A percentile compares a stretch with the other conserved stretches of the same genome.
These are phyloP conservation scores for Iphiclides podalirius DNA, from an alignment of 2,888 invertebrate species.

Conservation along the genomic window DNA sequence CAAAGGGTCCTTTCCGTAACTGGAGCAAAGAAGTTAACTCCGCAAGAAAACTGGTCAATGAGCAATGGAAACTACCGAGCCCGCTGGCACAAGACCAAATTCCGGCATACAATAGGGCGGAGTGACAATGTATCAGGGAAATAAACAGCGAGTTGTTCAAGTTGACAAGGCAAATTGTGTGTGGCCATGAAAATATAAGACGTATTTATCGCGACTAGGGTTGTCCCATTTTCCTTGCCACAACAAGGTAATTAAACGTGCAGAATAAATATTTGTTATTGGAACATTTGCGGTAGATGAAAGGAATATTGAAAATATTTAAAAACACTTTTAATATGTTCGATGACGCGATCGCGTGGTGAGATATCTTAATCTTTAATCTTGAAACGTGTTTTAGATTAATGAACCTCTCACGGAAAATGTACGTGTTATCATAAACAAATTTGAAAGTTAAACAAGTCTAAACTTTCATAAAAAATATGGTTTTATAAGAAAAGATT, in stretches of 20 bases:
- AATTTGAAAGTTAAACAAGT: no score
- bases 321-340: no score
- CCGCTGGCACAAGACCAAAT: constrained; percentile 20
- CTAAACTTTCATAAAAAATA: no score
- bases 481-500: no score
- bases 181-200: constrained; percentile 15
- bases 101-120: constrained; percentile 15
- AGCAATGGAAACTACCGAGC: constrained; percentile 9
- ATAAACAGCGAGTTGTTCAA: constrained; percentile 20
- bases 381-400: no score
- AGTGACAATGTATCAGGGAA: constrained; percentile 19
- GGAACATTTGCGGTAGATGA: constrained; percentile 2
- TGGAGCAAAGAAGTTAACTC: constrained; percentile 8
- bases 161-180: constrained; percentile 22
- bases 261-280: constrained; percentile 4
- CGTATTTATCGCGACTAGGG: constrained; percentile 18
- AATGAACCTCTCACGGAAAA: no score
- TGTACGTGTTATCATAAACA: no score
- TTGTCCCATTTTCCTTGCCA: background rate
- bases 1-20: constrained; percentile 1
- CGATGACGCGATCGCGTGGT: no score
- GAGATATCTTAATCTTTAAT: no score
- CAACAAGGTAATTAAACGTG: no score
- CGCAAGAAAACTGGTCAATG: constrained; percentile 11
- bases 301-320: background rate